Conservation (phyloP, 2,797 vertebrate genomes). For the Scyliorhinus canicula region DNA sequence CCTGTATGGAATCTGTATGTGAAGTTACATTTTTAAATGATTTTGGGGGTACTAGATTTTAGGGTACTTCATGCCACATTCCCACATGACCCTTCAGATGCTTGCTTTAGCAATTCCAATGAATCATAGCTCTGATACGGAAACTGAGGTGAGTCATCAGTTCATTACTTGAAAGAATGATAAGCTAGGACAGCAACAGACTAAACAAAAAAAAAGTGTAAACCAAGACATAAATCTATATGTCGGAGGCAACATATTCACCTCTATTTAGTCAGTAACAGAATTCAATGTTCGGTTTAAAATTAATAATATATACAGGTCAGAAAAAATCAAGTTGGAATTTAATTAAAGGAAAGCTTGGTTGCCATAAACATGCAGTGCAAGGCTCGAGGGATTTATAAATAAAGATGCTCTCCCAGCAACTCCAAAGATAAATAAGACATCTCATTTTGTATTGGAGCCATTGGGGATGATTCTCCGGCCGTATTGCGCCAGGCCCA, state of each 20-base stretch:
- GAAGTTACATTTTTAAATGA: background rate
- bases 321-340: background rate
- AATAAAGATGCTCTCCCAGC: background rate
- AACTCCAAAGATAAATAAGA: background rate
- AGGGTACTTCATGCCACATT: background rate
- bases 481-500: too few relatives aligned
- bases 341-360: background rate
- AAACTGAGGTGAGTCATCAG: background rate
- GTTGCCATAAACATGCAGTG: background rate
- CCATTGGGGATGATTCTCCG: too few relatives aligned
- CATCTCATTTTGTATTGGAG: background rate
- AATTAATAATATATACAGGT: background rate
- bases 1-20: background rate
- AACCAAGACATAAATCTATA: background rate
- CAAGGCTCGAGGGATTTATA: background rate
- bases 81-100: background rate
- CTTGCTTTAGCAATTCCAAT: background rate
- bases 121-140: background rate
- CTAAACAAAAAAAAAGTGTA: background rate
- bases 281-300: background rate
- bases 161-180: background rate
- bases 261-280: background rate
- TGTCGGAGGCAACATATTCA: background rate
- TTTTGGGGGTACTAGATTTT: background rate
- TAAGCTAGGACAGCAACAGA: background rate